Base-by-base conservation (phyloP, 2,113 vertebrate species). In the Porphyrio hochstetteri region DNA sequence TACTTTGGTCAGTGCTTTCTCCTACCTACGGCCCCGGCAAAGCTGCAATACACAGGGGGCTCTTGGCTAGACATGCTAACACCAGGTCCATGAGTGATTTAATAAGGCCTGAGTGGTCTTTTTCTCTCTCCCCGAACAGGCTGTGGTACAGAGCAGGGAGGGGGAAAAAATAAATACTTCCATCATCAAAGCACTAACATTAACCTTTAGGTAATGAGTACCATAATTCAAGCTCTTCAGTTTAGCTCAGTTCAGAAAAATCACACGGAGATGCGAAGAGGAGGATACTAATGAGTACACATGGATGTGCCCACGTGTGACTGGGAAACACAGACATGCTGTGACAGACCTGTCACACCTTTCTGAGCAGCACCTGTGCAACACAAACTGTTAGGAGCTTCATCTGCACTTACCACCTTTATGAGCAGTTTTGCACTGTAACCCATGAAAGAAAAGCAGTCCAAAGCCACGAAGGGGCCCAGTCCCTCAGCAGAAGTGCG, bases 151-250 rank as follows among this genome's bases (percentile, higher is more conserved):
- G 48, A 76, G 19, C 48, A 48, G 48, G 24, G 52, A 13, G 59
- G 27, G 24, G 25, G 69, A 74, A 92, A 93, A 95, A 35, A 0
- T 42, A 70, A 86, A 80, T 72, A 76, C 27, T 82, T 85, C 57
- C 16, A 68, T 75, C 42, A 56, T 29, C 50, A 64, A 59, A 55
- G 33, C 42, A 80, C 28, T 57, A 82, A 84, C 77, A 67, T 82
- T 96, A 96, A 92, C 88, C 93, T 96, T 96, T 93, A 84, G 84
- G 61, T 95, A 95, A 96, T 36, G 69, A 90, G 59, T 59, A 70
- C 35, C 56, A 40, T 89, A 94, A 94, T 79, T 93, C 55, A 84
- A 57, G 69, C 71, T 15, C 27, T n/a, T 72, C 76, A 69, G 84
- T 67, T 96, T 70, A 85, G 33, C 40, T 74, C 64, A 78, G 63